Evolutionary conservation across 2,113 vertebrate species (phyloP).

Genomic region (Scomber scombrus): DNA sequence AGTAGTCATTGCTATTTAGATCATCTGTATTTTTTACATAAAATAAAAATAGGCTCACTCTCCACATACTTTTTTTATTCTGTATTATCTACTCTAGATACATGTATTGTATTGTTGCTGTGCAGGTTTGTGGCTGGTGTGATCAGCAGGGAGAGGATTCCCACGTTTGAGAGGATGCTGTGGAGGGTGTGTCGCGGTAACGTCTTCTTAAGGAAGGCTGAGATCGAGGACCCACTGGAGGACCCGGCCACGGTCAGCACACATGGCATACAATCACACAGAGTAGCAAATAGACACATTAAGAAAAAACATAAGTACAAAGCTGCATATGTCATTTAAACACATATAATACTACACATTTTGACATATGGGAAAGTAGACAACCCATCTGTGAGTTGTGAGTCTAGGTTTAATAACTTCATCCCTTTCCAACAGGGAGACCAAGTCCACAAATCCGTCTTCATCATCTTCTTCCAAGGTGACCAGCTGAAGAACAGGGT

Average conservation of each 20-base stretch:
- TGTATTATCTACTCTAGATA: not conserved
- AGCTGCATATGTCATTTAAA: not conserved
- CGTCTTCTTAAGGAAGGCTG: slow-evolving; percentile 95
- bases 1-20: no score
- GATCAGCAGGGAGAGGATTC: slow-evolving; percentile 96
- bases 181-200: slow-evolving; percentile 99
- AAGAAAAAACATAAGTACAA: not conserved
- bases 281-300: not conserved
- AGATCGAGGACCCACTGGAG: slow-evolving; percentile 97
- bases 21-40: no score
- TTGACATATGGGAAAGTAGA: not conserved
- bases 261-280: not conserved
- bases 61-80: not conserved
- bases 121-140: slow-evolving; percentile 96
- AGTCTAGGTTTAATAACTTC: not conserved
- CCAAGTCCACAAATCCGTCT: slow-evolving; percentile 97
- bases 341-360: not conserved
- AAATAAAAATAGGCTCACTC: no score
- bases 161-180: slow-evolving; percentile 97
- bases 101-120: not conserved
- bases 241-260: slow-evolving; percentile 92
- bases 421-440: slow-evolving; percentile 87
- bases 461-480: slow-evolving; percentile 99
- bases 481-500: slow-evolving; percentile 98
- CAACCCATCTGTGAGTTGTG: not conserved